phyloP scores from a whole-genome alignment of 2,797 vertebrate species.

The Pseudomugil gertrudae region DNA sequence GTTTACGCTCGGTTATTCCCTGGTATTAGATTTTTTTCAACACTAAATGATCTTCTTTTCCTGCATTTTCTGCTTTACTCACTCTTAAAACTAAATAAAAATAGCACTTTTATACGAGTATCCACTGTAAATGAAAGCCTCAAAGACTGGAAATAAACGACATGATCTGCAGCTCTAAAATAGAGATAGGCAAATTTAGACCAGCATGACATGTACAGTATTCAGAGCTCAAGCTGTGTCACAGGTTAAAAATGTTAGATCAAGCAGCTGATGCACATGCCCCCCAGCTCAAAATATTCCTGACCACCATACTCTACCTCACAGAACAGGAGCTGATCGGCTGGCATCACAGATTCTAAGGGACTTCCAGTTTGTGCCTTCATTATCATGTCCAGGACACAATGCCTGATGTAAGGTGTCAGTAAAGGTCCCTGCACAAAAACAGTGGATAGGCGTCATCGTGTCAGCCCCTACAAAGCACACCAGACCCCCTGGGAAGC shows the following conservation, averaged over 20 bases:
- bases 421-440: slow-evolving; percentile 68
- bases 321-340: slow-evolving; percentile 55
- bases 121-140: neutral
- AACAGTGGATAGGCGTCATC: slow-evolving; percentile 68
- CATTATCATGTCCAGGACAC: slow-evolving; percentile 72
- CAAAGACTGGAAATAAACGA: slow-evolving; percentile 4
- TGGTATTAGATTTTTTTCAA: too few species aligned
- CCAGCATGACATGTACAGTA: neutral
- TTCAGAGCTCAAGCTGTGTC: neutral
- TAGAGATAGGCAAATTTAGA: slow-evolving; percentile 17
- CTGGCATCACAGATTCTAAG: slow-evolving; percentile 64
- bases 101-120: neutral
- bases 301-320: slow-evolving; percentile 12
- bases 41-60: too few species aligned
- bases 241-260: slow-evolving; percentile 25
- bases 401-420: slow-evolving; percentile 59
- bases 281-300: neutral
- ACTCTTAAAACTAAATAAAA: too few species aligned
- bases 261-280: neutral
- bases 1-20: too few species aligned
- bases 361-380: slow-evolving; percentile 68
- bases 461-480: slow-evolving; percentile 73
- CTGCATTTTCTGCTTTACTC: too few species aligned
- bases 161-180: slow-evolving; percentile 6
- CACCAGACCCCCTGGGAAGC: slow-evolving; percentile 66